These are phyloP conservation scores for Tachuris rubrigastra DNA, from an alignment of 2,113 vertebrate genomes.

Conservation along the genomic window DNA sequence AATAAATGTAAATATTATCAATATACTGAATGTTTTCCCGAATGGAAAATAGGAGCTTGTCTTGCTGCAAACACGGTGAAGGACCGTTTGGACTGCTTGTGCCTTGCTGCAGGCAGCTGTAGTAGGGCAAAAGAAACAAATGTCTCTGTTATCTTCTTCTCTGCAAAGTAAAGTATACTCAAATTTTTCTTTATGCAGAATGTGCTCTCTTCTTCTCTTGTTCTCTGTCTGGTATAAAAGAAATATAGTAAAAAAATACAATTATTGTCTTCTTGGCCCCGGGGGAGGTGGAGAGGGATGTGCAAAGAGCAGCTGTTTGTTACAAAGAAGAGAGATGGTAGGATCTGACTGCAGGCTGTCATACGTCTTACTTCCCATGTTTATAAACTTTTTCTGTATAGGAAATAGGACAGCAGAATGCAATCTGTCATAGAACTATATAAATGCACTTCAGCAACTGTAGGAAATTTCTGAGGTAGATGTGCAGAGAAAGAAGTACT, in stretches of 20 bases:
- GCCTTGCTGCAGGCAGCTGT: not conserved
- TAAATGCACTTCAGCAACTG: not conserved
- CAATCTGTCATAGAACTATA: not conserved
- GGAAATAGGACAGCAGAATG: not conserved
- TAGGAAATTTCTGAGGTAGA: not conserved
- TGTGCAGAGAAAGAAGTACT: not conserved
- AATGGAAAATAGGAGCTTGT: not conserved
- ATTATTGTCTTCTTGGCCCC: not conserved
- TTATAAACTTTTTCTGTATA: not conserved
- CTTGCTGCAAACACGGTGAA: not conserved
- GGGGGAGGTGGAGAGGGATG: no score
- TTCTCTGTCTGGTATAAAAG: not conserved
- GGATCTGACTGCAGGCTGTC: not conserved
- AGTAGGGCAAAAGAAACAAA: not conserved
- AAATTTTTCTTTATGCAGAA: not conserved
- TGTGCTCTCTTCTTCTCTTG: not conserved
- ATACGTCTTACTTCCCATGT: not conserved
- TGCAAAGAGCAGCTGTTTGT: not conserved
- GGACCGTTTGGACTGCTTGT: not conserved
- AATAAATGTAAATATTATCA: not conserved
- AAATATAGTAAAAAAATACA: not conserved
- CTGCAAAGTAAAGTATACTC: not conserved
- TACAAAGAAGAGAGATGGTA: not conserved
- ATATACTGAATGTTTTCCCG: not conserved
- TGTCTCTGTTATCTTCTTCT: not conserved